Evolutionary conservation across 2,797 vertebrate species (phyloP).

Genomic region (Mico argentatus): DNA sequence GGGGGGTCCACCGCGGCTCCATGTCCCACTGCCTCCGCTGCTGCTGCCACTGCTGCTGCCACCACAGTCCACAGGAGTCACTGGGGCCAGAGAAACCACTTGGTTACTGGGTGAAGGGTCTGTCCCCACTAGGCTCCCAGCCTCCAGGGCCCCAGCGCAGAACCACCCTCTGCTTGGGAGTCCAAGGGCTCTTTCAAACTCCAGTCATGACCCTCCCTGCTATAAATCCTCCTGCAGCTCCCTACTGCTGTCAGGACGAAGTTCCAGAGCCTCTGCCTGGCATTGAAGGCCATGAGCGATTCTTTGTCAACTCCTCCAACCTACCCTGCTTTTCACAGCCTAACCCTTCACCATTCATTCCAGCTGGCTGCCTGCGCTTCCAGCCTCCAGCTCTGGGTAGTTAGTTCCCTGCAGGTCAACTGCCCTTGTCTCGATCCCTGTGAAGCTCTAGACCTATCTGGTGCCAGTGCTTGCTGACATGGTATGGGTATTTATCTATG

Average conservation of each 20-base stretch:
- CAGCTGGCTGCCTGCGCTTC: not conserved
- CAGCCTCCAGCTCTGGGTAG: not conserved
- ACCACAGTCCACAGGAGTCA: constrained; percentile 90
- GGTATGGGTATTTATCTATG: not conserved
- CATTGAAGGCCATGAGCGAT: accelerated
- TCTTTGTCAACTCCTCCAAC: not conserved
- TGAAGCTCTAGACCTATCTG: accelerated
- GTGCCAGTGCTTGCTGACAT: not conserved
- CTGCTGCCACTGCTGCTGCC: constrained; percentile 28
- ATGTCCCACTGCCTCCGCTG: constrained; percentile 86
- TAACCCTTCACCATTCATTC: not conserved
- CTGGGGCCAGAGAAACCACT: constrained; percentile 79
- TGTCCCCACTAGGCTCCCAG: not conserved
- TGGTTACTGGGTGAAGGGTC: not conserved
- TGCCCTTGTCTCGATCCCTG: not conserved
- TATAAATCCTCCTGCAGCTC: not conserved
- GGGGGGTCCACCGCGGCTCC: constrained; percentile 91
- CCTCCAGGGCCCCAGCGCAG: not conserved
- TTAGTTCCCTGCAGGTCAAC: not conserved
- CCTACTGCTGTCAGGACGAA: not conserved
- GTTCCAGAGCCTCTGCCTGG: too few species aligned
- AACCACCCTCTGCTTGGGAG: not conserved
- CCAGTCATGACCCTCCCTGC: too few species aligned
- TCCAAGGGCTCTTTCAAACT: not conserved
- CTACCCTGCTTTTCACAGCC: not conserved